Percentiles rank a stretch among this genome's conserved stretches.
Conservation (phyloP, 2,888 invertebrate species). For the Rhagophthalmus giganteus region DNA sequence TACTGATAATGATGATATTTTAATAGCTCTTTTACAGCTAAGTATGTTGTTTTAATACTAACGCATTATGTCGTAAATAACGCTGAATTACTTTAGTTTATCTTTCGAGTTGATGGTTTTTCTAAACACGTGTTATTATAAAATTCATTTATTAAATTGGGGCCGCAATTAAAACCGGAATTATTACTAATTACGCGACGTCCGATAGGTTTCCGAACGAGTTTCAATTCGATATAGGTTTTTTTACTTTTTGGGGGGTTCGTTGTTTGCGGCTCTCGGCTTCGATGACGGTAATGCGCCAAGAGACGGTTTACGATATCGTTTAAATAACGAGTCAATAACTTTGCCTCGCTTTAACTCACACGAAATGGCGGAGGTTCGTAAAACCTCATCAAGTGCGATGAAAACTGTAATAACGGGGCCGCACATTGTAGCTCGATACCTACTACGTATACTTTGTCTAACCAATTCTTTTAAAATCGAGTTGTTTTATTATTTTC, state of each 20-base stretch:
- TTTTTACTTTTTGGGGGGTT: no score
- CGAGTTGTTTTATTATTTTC: no score
- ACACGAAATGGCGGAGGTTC: no score
- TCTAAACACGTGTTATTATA: conserved; percentile 6
- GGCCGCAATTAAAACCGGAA: no score
- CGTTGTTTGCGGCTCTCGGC: no score
- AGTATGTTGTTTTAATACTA: conserved; percentile 51
- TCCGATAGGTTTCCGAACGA: no score
- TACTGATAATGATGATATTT: conserved; percentile 49
- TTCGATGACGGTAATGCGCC: conserved; percentile 18
- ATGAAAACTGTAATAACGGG: conserved; percentile 1
- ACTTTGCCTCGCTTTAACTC: conserved; percentile 16
- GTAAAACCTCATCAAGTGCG: no score
- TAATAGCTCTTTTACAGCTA: conserved; percentile 52
- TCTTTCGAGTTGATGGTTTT: conserved; percentile 2
- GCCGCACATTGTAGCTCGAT: conserved; percentile 9
- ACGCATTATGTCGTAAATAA: conserved; percentile 45
- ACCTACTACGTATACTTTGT: no score
- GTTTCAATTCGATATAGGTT: no score
- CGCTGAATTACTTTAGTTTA: conserved; percentile 36
- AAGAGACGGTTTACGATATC: conserved; percentile 20
- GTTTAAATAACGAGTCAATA: conserved; percentile 20
- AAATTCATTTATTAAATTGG: conserved; percentile 1
- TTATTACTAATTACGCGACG: no score
- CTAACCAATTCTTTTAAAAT: no score